Evolutionary conservation across 2,113 vertebrate species (phyloP), one percentile per base, ranked within the genome.

Genomic region (Hepsetus odoe): DNA sequence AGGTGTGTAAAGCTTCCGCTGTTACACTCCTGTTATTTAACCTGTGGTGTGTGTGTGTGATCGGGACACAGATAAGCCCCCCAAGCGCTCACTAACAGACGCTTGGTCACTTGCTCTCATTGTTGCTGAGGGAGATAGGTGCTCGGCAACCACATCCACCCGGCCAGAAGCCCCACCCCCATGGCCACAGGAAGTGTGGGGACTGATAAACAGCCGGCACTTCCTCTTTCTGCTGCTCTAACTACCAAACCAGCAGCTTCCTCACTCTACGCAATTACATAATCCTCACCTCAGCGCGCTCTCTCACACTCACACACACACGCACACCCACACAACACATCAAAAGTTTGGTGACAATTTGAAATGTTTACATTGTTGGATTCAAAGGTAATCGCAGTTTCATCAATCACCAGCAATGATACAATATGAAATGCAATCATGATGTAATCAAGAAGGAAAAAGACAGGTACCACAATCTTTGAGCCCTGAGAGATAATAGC

Each of bases 131-230:
- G 72, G 69, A 87, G 89, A 89, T 89, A 89, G 86, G 82, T 88
- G 80, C 62, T 5, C 79, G 74, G 76, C 84, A 82, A 89, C 85
- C 87, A 81, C 87, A 87, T 77, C 64, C 58, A 76, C 65, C 53
- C 70, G 53, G 32, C 83, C 30, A 42, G 40, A 32, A 66, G 76
- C 82, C 44, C 55, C 66, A 72, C 83, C 80, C 56, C 83, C 72
- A 72, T 76, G 85, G 86, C 90, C 91, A 91, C 90, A 92, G 91
- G 91, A 92, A 91, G 85, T 79, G 72, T 88, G 88, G 86, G 84
- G 84, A 72, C 86, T 86, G 80, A 87, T 85, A 88, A 90, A 86
- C 73, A 86, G 76, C 86, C 85, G 85, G 87, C 84, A 84, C 89
- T 93, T 93, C 92, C 92, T 90, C 88, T 90, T 91, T 87, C 69